Evolutionary conservation across 1,140 invertebrate species (phyloP), one percentile per base, ranked within the genome.

Genomic region (Odontomachus brunneus): DNA sequence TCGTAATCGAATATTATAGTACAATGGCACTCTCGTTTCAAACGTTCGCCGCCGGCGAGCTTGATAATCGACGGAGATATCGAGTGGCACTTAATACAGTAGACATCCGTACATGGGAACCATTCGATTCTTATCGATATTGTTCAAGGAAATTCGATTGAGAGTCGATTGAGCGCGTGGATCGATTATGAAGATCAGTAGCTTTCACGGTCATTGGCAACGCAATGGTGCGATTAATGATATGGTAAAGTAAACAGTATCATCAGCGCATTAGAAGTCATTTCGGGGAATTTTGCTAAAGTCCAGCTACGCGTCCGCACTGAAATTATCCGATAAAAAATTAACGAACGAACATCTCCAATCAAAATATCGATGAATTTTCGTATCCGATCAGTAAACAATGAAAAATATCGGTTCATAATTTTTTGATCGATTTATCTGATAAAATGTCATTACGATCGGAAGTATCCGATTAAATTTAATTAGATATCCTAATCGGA

Each of bases 171-270:
- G 26, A n/a, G 33, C 17, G 14, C 44, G 24, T 9, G 14, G 55
- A 59, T 85, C 55, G n/a, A 22, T 82, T 82, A 63, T 55, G n/a
- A 82, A 12, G 66, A 76, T 49, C 17, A 11, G 48, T n/a, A 38
- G 22, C 49, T 57, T 76, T 88, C 82, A 59, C 65, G 85, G 75
- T 87, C 80, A 72, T 53, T 75, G 63, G 17, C 59, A 60, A 51
- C 15, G 22, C 33, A 78, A 29, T n/a, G 17, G 44, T 55, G 19
- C 22, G 51, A 38, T 67, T 55, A 3, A 38, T 59, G 3, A 44
- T 19, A 38, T 44, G 38, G 38, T 0, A n/a, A 11, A 63, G 14
- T 76, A 76, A 76, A 76, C 7, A 51, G 19, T 29, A 51, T 66
- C 17, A 55, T 76, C 24, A 66, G 53, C 33, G 38, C 49, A 12